Evolutionary conservation across 2,797 vertebrate genomes (phyloP), one percentile per base, ranked within the genome.

Genomic region (Danionella dracula): DNA sequence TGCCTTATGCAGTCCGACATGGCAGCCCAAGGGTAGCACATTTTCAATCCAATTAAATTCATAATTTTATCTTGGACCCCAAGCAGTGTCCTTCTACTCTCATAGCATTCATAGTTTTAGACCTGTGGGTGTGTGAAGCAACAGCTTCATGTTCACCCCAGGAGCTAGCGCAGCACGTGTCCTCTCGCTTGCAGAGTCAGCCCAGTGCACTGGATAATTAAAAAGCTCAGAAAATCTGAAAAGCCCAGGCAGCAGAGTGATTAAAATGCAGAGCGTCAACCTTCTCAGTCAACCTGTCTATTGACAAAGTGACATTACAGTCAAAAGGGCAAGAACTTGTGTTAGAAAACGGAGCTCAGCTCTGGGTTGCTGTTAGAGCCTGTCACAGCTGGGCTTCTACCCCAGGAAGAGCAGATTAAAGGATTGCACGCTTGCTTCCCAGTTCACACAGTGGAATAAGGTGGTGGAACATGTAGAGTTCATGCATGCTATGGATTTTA

Each of bases 31-130:
- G 42, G 76, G 62, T 59, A 60, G 66, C 71, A 57, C 58, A 21
- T 66, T 67, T 66, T 64, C 68, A 56, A 62, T 78, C 63, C 72
- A 74, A 75, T 78, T 75, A 75, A 76, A 78, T 77, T 70, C 73
- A 76, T 75, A 70, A 73, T 79, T 65, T 72, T 56, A 58, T 54
- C 35, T 48, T 34, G 37, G 55, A 69, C 72, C 67, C 64, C 45
- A 53, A 66, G 72, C 66, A 56, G 59, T 69, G 50, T 38, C 66
- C 56, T 57, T 57, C 48, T 51, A 44, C 46, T 68, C 53, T 57
- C 45, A 12, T 15, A n/a, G 49, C 35, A 70, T 67, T 70, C 45
- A 62, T 44, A 54, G 46, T 32, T 64, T 34, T 31, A 56, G 62
- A 75, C 68, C 53, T 65, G 66, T 67, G 61, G 66, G 63, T 51